These are phyloP conservation scores for Lasioglossum leucozonium DNA, from an alignment of 2,888 invertebrate species.

Conservation along the genomic window DNA sequence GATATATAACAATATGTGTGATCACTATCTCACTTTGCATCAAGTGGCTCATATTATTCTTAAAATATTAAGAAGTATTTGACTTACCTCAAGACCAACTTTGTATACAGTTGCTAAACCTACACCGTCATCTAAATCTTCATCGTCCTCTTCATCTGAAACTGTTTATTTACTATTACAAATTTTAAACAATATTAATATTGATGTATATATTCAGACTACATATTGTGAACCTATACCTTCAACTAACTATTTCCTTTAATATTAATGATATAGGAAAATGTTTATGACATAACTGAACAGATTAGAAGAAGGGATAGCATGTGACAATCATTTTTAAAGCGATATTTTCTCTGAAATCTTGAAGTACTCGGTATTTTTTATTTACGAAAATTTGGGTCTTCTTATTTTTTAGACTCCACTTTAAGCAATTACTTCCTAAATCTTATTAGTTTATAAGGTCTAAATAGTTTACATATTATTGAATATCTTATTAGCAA, in stretches of 20 bases:
- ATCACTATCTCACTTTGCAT: too few species aligned
- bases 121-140: slow-evolving; percentile 88
- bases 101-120: slow-evolving; percentile 90
- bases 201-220: not conserved
- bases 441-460: too few species aligned
- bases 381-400: not conserved
- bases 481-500: too few species aligned
- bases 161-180: slow-evolving; percentile 80
- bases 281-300: not conserved
- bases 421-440: too few species aligned
- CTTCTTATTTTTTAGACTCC: too few species aligned
- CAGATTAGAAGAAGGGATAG: not conserved
- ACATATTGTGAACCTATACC: not conserved
- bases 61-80: not conserved
- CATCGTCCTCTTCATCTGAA: slow-evolving; percentile 88
- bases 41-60: not conserved
- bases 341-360: not conserved
- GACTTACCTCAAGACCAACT: slow-evolving; percentile 88
- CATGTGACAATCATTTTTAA: not conserved
- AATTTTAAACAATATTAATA: not conserved
- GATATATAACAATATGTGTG: too few species aligned
- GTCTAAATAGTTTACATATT: too few species aligned
- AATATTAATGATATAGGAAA: not conserved
- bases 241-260: not conserved
- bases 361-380: not conserved